Evolutionary conservation across 53 echinoderm and acorn worm species (phyloP), one percentile per base, ranked within the genome.

Genomic region (Holothuria scabra): DNA sequence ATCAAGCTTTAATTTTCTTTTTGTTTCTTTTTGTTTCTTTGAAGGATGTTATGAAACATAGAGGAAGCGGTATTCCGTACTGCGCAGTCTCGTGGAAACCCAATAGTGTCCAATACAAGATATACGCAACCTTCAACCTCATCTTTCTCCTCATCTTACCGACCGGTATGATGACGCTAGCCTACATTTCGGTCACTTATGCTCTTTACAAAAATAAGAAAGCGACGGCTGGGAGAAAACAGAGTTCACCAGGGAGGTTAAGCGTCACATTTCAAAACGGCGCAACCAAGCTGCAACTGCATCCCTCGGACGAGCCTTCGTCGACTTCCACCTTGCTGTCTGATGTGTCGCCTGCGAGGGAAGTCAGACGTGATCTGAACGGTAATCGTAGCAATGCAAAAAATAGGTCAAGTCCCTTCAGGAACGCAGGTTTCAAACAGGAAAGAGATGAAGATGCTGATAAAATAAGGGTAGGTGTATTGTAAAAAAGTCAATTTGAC

Each of bases 121-220:
- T 59, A 25, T 76, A 85, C n/a, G 86, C 60, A 25, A 41, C 76
- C 48, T 60, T 62, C 32, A 76, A 76, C 35, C 21, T 76, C 13
- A 4, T 85, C 37, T 74, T 85, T 9, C 46, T 76, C 26, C 76
- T 85, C 37, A 46, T 76, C 46, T 19, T 76, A 2, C 86, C 86
- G 10, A 37, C 62, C 6, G 31, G 60, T 18, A 85, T 85, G 62
- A 85, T 85, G 86, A 57, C 48, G 41, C 21, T 74, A 1, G 62
- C 86, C 6, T 85, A 85, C 64, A 1, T 12, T 24, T 62, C 64
- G 6, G 60, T 76, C 28, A 41, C 32, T 24, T 24, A 8, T 49
- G 76, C 76, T 76, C 76, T 85, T n/a, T 76, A 61, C 62, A 74
- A 61, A 48, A 85, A 76, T 28, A 76, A 67, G 13, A 76, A 30